Conservation (phyloP, 2,797 vertebrate species). For the Apodemus agrarius region DNA sequence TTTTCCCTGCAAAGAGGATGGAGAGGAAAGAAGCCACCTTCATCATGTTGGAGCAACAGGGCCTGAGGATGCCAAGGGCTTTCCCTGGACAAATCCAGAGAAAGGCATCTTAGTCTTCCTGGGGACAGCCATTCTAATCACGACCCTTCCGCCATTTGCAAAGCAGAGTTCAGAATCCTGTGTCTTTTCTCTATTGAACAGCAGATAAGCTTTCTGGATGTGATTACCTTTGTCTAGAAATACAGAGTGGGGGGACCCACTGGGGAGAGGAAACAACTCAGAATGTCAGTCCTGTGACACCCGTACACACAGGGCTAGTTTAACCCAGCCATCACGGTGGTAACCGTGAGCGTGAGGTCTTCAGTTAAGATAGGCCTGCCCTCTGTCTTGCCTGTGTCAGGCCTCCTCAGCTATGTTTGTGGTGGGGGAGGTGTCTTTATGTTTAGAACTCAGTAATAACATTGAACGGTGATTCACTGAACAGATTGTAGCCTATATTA, state of each 20-base stretch:
- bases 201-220: constrained; percentile 31
- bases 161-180: neutral
- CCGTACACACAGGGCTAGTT: neutral
- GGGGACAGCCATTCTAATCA: neutral
- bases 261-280: neutral
- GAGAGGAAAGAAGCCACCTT: neutral
- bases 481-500: neutral
- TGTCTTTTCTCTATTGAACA: neutral
- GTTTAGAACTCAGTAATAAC: neutral
- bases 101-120: neutral
- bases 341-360: neutral
- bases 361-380: neutral
- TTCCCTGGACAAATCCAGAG: neutral
- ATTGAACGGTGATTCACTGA: neutral
- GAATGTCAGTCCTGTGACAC: neutral
- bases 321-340: neutral
- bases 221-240: constrained; percentile 34
- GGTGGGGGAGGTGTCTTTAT: neutral
- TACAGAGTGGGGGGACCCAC: neutral
- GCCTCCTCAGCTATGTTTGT: neutral
- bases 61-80: neutral
- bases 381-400: neutral
- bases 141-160: constrained; percentile 19
- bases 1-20: neutral
- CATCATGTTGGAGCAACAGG: neutral